Conservation (phyloP, 2,888 invertebrate genomes). For the Sinopyrophorus schimmeli region DNA sequence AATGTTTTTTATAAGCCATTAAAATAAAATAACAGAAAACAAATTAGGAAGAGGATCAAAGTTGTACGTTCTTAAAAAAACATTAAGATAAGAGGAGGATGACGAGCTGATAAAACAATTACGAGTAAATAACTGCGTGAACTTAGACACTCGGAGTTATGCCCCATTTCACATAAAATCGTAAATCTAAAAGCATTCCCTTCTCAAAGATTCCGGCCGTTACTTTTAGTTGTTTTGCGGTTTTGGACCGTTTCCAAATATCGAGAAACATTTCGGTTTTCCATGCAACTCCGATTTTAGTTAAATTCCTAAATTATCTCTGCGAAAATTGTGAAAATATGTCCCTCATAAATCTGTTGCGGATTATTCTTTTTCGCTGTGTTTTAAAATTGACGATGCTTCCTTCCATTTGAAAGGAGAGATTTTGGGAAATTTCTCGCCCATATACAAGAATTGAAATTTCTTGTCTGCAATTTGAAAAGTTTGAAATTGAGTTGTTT, state of each 20-base stretch:
- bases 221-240: constrained; percentile 36
- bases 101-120: constrained; percentile 29
- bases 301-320: constrained; percentile 6
- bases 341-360: constrained; percentile 1
- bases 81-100: constrained; percentile 9
- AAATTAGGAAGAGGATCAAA: too few relatives aligned
- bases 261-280: constrained; percentile 16
- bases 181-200: constrained; percentile 35
- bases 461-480: constrained; percentile 1
- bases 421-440: constrained; percentile 7
- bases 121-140: constrained; percentile 29
- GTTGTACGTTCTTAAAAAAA: too few relatives aligned
- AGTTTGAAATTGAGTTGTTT: not conserved
- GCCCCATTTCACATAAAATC: constrained; percentile 38
- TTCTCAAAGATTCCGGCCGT: constrained; percentile 33
- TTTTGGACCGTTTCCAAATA: constrained; percentile 37
- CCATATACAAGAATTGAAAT: constrained; percentile 7
- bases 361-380: not conserved
- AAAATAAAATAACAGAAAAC: too few relatives aligned
- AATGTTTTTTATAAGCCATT: too few relatives aligned
- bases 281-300: not conserved
- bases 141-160: constrained; percentile 34
- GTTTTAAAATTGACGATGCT: not conserved
- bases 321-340: not conserved
- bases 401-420: not conserved